Evolutionary conservation across 2,888 invertebrate genomes (phyloP), one percentile per base, ranked within the genome.

Genomic region (Cerastoderma edule): DNA sequence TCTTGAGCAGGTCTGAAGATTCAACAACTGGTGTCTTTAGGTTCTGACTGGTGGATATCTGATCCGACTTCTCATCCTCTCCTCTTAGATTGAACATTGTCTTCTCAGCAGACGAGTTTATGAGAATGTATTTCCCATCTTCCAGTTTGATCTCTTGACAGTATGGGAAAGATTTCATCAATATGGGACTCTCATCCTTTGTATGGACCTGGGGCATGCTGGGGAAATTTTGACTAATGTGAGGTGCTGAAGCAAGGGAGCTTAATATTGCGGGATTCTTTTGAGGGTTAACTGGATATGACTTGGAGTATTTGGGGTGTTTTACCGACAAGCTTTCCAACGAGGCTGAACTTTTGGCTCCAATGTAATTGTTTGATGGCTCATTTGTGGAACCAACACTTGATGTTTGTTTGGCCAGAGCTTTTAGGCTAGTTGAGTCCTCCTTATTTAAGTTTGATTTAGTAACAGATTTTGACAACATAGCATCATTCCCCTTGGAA

Each of bases 121-220:
- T 6, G 4, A 60, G 60, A n/a, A 60, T 39, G 27, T 60, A 60
- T 60, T 60, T 60, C 6, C 84, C 84, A 77, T 84, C 77, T 28
- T 80, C 79, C 2, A 87, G 70, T 27, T 80, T 72, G 53, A 87
- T 78, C 35, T 85, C 75, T 30, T 85, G 85, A 50, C 81, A 80
- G 72, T 87, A 87, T 10, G 87, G 87, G 53, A 87, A 87, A 16
- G 83, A 35, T 48, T 66, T 67, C 27, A 24, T 39, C 46, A 22
- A 27, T 22, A 27, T 67, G 64, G 13, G 35, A 46, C 16, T 60
- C 56, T 46, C 44, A 27, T 46, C n/a, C n/a, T n/a, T n/a, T n/a
- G n/a, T n/a, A n/a, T n/a, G n/a, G n/a, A n/a, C n/a, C n/a, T n/a
- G 8, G n/a, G 6, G 8, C n/a, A 50, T n/a, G 22, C 22, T 5